Percentiles rank a stretch among this genome's conserved stretches.
Conservation (phyloP, 1,140 invertebrate species). For the Drosophila jambulina region DNA sequence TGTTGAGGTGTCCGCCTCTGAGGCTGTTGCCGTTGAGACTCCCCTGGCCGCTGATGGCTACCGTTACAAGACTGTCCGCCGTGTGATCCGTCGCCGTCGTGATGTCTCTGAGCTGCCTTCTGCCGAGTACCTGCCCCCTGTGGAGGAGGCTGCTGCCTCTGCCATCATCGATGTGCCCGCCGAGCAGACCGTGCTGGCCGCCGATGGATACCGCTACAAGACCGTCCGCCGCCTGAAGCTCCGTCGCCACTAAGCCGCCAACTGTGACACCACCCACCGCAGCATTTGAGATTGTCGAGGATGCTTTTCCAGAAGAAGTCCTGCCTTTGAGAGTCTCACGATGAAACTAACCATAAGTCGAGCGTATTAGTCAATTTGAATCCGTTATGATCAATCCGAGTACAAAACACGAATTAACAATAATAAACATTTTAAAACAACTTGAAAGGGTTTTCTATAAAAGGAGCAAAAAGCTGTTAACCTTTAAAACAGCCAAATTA, state of each 20-base stretch:
- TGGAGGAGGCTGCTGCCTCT: conserved; percentile 42
- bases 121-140: conserved; percentile 71
- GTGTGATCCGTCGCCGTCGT: conserved; percentile 68
- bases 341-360: conserved; percentile 64
- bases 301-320: conserved; percentile 45
- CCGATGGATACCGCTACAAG: conserved; percentile 83
- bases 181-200: conserved; percentile 60
- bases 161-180: conserved; percentile 72
- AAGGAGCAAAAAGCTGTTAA: not conserved
- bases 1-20: conserved; percentile 26
- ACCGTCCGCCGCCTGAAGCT: conserved; percentile 76
- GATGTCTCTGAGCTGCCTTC: conserved; percentile 61
- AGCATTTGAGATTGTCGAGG: conserved; percentile 55
- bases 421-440: conserved; percentile 59
- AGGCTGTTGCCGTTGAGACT: conserved; percentile 26
- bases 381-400: conserved; percentile 70
- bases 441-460: not conserved
- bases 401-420: conserved; percentile 69
- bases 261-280: conserved; percentile 21
- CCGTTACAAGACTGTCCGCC: conserved; percentile 60
- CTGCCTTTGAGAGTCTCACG: conserved; percentile 42
- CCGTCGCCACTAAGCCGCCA: conserved; percentile 65
- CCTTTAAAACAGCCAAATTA: not conserved
- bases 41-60: conserved; percentile 62
- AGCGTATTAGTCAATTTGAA: conserved; percentile 77